Conservation (phyloP, 2,797 vertebrate genomes). For the Aldrovandia affinis region DNA sequence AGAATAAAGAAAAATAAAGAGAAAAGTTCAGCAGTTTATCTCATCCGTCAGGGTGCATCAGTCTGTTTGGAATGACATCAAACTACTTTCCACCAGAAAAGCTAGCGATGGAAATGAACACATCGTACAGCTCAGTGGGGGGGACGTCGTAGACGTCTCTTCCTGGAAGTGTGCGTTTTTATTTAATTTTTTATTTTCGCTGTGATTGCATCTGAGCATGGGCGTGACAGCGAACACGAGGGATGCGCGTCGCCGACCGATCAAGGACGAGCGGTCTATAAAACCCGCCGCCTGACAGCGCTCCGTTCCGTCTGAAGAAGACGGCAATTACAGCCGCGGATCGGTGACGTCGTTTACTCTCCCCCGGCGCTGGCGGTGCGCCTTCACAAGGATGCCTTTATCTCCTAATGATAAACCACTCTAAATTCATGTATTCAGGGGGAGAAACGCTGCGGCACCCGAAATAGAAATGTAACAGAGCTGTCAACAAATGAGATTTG, state of each 20-base stretch:
- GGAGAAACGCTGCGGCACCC: background rate
- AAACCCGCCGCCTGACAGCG: background rate
- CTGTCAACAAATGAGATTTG: constrained; percentile 24
- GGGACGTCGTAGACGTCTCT: background rate
- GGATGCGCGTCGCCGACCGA: background rate
- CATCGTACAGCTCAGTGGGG: background rate
- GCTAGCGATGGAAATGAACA: background rate
- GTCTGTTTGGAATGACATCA: constrained; percentile 27
- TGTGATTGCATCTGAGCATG: constrained; percentile 4
- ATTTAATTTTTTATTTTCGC: background rate
- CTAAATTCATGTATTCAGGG: background rate
- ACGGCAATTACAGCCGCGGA: background rate
- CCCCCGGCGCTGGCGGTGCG: background rate
- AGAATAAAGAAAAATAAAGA: no score
- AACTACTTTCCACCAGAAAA: background rate
- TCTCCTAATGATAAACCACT: background rate
- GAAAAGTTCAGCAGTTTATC: no score
- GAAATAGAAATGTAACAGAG: constrained; percentile 34
- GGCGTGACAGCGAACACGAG: constrained; percentile 9
- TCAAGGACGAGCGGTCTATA: background rate
- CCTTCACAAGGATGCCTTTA: background rate
- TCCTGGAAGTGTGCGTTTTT: background rate
- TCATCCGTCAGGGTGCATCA: constrained; percentile 17
- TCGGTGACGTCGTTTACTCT: background rate
- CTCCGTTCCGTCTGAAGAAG: background rate